Evolutionary conservation across 2,888 invertebrate genomes (phyloP).

Genomic region (Platycnemis pennipes): DNA sequence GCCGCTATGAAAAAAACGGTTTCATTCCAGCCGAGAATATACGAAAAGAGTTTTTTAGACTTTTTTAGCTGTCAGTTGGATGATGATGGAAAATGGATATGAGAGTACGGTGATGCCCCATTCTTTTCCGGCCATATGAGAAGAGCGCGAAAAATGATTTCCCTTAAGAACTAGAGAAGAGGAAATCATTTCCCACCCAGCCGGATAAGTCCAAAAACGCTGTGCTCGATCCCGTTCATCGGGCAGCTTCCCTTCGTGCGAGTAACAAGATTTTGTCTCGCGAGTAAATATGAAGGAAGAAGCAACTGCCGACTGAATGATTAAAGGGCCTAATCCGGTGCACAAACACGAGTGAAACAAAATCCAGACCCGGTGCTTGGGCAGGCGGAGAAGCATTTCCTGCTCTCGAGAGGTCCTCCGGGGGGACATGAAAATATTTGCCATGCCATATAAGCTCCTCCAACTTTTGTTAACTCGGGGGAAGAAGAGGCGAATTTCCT

Average conservation of each 20-base stretch:
- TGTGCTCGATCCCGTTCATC: background rate
- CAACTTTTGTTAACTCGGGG: background rate
- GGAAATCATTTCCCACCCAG: background rate
- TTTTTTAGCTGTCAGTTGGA: background rate
- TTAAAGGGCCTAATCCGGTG: background rate
- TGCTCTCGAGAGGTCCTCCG: background rate
- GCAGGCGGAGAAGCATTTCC: background rate
- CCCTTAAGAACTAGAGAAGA: background rate
- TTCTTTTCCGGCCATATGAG: background rate
- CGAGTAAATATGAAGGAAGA: background rate
- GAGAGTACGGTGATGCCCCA: background rate
- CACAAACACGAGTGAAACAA: background rate
- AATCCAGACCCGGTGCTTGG: background rate
- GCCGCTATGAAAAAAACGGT: background rate
- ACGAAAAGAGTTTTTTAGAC: background rate
- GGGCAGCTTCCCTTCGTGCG: background rate
- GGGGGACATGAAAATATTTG: slow-evolving; percentile 38
- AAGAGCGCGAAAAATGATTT: background rate
- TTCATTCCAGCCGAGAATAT: background rate
- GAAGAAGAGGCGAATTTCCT: background rate
- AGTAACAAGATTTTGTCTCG: slow-evolving; percentile 16
- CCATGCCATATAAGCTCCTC: background rate
- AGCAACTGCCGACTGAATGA: background rate
- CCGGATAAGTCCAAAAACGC: background rate
- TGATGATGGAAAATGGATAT: background rate